Evolutionary conservation across 1,140 invertebrate species (phyloP).

Genomic region (Diorhabda elongata): DNA sequence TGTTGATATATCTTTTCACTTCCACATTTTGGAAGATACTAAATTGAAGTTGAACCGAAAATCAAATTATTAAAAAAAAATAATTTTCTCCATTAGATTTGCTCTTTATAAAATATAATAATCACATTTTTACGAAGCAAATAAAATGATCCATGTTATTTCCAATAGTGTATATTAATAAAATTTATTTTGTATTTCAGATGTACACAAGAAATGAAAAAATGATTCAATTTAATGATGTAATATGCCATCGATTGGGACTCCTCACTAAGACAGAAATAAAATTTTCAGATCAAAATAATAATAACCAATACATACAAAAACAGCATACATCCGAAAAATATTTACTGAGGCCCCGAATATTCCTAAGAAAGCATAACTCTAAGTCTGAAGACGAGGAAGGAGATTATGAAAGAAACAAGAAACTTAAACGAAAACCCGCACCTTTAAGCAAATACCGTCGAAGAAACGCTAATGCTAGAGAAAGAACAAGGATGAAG

Average conservation of each 20-base stretch:
- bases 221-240: background rate
- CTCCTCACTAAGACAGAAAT: background rate
- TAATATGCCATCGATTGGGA: background rate
- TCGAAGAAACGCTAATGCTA: slow-evolving; percentile 82
- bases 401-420: background rate
- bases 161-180: background rate
- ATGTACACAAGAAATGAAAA: background rate
- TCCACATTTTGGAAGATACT: too few species aligned
- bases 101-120: too few species aligned
- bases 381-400: background rate
- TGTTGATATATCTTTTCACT: too few species aligned
- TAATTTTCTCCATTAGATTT: too few species aligned
- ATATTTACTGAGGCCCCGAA: background rate
- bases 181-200: background rate
- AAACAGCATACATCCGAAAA: background rate
- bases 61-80: too few species aligned
- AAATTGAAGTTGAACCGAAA: too few species aligned
- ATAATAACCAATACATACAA: background rate
- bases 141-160: background rate
- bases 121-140: too few species aligned
- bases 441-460: slow-evolving; percentile 85
- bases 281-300: background rate
- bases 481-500: slow-evolving; percentile 79
- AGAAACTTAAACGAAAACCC: slow-evolving; percentile 58
- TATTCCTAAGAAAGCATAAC: background rate